These are phyloP conservation scores for Eleutherodactylus coqui DNA, from an alignment of 2,797 vertebrate species.

Conservation along the genomic window DNA sequence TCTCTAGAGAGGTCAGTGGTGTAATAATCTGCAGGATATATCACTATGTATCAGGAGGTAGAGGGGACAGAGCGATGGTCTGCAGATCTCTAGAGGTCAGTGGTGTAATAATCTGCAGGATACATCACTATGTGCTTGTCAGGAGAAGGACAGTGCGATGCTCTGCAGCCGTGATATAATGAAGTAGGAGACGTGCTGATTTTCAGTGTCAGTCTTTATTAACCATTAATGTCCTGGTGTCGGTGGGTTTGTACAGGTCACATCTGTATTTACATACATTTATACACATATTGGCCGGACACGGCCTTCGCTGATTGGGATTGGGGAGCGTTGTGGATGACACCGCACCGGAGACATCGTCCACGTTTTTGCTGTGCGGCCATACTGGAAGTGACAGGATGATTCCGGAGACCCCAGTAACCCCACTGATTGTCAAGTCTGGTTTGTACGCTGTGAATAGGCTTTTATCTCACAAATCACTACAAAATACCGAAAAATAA, in stretches of 20 bases:
- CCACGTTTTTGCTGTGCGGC: background rate
- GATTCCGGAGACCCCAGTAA: background rate
- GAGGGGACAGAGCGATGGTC: too few species aligned
- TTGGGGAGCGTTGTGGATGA: background rate
- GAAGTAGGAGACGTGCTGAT: background rate
- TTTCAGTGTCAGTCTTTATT: conserved; percentile 69
- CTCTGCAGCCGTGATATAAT: background rate
- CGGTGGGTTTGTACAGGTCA: conserved; percentile 1
- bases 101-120: background rate
- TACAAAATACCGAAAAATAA: background rate
- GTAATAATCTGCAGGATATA: too few species aligned
- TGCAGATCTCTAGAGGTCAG: background rate
- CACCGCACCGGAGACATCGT: background rate
- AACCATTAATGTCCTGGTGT: conserved; percentile 49
- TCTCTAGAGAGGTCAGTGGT: too few species aligned
- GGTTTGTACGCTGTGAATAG: conserved; percentile 34
- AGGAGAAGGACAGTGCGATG: background rate
- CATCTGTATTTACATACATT: conserved; percentile 30
- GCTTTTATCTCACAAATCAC: conserved; percentile 19
- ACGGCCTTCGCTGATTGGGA: background rate
- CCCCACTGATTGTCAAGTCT: conserved; percentile 34
- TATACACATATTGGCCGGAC: background rate
- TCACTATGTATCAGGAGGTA: background rate
- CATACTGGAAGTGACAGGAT: background rate
- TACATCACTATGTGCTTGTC: too few species aligned